Base-by-base conservation (phyloP, 2,888 invertebrate genomes). In the Drosophila greeni region DNA sequence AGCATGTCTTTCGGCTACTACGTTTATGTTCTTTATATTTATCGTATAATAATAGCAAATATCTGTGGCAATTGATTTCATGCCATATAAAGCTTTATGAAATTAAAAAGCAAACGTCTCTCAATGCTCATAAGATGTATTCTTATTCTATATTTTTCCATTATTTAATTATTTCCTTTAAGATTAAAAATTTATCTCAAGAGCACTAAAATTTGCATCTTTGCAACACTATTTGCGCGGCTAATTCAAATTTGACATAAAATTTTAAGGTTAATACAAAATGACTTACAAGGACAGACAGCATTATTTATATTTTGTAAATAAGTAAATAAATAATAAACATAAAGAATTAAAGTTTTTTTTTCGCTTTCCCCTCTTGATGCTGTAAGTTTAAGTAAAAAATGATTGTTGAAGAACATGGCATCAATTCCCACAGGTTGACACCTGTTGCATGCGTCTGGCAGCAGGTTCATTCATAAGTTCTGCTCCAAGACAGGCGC, bases 401-500 rank as follows among this genome's bases (percentile, higher is more conserved):
- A 9, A 43, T 2, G 3, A 3, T 11, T 26, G 1, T 43, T 42
- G 5, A 1, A 6, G 11, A 2, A 12, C 0, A 16, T 12, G n/a
- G 2, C 42, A 5, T 20, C 7, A 11, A 31, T 37, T 39, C 12
- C n/a, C 9, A 39, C 31, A 26, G 34, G 48, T 66, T 58, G 49
- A 59, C 80, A 84, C 62, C 85, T 85, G 81, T 83, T 77, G 85
- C 75, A 18, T 49, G 33, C 53, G 6, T 23, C 20, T 49, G 26
- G 23, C 24, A 5, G 26, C 47, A 40, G 57, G 36, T 84, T 77
- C 81, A 81, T 85, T 81, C 81, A 83, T 77, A 70, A 81, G 54
- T 56, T 36, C n/a, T 14, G 16, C 24, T 18, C 56, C 23, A 60
- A 61, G 59, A 61, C 57, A 56, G 58, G 67, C 81, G 81, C 71